Evolutionary conservation across 2,797 vertebrate species (phyloP), one percentile per base, ranked within the genome.

Genomic region (Salarias fasciatus): DNA sequence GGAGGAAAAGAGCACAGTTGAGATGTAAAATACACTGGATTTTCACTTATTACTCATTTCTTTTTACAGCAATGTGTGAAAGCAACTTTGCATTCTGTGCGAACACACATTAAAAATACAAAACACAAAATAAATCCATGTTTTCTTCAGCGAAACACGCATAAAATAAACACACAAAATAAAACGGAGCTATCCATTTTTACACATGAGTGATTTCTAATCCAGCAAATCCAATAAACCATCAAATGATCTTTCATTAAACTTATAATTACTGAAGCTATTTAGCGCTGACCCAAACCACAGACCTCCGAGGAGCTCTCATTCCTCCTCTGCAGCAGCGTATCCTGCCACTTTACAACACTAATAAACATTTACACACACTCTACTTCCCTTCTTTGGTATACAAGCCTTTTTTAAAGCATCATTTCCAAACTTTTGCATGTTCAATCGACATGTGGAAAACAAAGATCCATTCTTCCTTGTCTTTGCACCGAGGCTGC

Each of bases 11-110:
- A 12, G 18, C 9, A 66, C 6, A 28, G 46, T 30, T 1, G 1
- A 8, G 6, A 29, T 7, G 46, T 47, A 40, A 49, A 56, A 53
- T 8, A 64, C 15, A 36, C n/a, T 54, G 10, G 13, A 48, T 37
- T 33, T 11, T 8, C 8, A 12, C 29, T 28, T 14, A 18, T 9
- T 14, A 2, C 14, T n/a, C 6, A 13, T 13, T 14, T 12, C n/a
- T n/a, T 35, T 33, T 43, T 2, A 9, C 43, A 24, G 45, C 14
- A 15, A 35, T 35, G 35, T 35, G 18, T 24, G 24, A 24, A 18
- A 35, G 33, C 35, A 9, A 35, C 38, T 11, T 5, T 38, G 36
- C 36, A 36, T 11, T 38, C 4, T 38, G 2, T 35, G 33, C 33
- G 13, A 43, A 14, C 18, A 24, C 18, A 11, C 15, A 45, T 45